Evolutionary conservation across 2,888 invertebrate genomes (phyloP).

Genomic region (Eutolmus rufibarbis): DNA sequence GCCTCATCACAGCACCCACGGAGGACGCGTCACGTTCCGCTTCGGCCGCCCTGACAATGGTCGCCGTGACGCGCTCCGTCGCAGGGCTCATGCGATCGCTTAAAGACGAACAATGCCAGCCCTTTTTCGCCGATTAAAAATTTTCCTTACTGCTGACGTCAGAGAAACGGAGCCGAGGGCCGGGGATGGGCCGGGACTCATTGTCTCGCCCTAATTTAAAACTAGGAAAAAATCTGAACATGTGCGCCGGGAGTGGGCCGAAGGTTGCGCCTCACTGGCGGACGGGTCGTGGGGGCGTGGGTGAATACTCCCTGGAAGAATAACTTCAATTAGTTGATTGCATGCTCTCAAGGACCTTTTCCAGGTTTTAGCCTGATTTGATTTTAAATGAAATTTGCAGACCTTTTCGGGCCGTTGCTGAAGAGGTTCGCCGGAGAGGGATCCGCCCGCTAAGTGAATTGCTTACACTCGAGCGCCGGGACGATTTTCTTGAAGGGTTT

Average conservation of each 20-base stretch:
- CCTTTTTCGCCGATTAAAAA: constrained; percentile 43
- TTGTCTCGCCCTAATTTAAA: constrained; percentile 37
- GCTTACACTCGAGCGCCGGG: neutral
- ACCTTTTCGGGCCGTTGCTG: constrained; percentile 18
- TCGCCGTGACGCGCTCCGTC: neutral
- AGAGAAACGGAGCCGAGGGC: neutral
- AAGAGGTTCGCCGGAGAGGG: neutral
- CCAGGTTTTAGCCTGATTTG: constrained; percentile 39
- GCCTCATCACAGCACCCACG: constrained; percentile 30
- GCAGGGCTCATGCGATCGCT: constrained; percentile 36
- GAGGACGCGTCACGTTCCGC: constrained; percentile 23
- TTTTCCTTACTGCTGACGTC: constrained; percentile 27
- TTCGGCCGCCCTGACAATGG: constrained; percentile 23
- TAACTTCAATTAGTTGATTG: constrained; percentile 45
- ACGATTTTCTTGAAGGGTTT: neutral
- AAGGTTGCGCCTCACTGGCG: neutral
- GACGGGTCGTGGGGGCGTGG: neutral
- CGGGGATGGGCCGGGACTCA: neutral
- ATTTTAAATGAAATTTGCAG: constrained; percentile 37
- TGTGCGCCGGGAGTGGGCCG: constrained; percentile 20
- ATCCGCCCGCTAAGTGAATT: constrained; percentile 29
- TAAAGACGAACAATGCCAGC: constrained; percentile 36
- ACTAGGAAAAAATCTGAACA: constrained; percentile 32
- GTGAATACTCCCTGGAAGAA: constrained; percentile 33
- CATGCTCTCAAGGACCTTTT: constrained; percentile 42